Conservation (phyloP, 1,140 invertebrate genomes). For the Cardiocondyla obscurior region DNA sequence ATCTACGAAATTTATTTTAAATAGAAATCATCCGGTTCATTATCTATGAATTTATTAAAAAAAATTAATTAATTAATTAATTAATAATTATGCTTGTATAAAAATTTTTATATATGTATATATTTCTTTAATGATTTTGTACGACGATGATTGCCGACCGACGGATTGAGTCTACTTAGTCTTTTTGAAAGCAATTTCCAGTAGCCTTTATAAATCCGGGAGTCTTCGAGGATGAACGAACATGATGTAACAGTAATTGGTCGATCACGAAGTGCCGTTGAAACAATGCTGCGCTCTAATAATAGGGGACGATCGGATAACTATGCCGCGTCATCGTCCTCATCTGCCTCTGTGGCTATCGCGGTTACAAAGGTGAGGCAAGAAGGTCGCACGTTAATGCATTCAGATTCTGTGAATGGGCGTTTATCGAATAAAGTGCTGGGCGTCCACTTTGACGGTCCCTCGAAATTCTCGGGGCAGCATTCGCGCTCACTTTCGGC, state of each 20-base stretch:
- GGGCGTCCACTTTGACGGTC: conserved; percentile 66
- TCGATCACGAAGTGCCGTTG: conserved; percentile 52
- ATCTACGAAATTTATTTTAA: neutral
- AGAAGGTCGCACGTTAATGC: conserved; percentile 67
- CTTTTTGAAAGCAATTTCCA: conserved; percentile 29
- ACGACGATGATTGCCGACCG: neutral
- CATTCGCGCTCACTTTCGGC: conserved; percentile 5
- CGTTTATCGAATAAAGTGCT: conserved; percentile 73
- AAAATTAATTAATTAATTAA: too few relatives aligned
- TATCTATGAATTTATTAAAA: too few relatives aligned
- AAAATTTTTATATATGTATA: neutral
- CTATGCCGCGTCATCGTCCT: conserved; percentile 66
- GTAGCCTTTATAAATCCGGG: conserved; percentile 42
- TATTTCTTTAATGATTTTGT: neutral
- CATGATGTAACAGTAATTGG: conserved; percentile 59
- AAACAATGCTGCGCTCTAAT: conserved; percentile 66
- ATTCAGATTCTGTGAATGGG: conserved; percentile 71
- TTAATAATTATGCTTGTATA: conserved; percentile 12
- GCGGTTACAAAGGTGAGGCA: conserved; percentile 44
- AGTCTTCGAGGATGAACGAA: conserved; percentile 45
- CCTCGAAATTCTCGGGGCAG: conserved; percentile 49
- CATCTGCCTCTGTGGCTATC: conserved; percentile 36
- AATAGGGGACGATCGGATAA: conserved; percentile 65
- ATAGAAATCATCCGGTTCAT: neutral
- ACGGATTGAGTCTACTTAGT: neutral